Percentiles rank a stretch among this genome's conserved stretches.
Conservation (phyloP, 2,797 vertebrate species). For the Sebastes vulpes region DNA sequence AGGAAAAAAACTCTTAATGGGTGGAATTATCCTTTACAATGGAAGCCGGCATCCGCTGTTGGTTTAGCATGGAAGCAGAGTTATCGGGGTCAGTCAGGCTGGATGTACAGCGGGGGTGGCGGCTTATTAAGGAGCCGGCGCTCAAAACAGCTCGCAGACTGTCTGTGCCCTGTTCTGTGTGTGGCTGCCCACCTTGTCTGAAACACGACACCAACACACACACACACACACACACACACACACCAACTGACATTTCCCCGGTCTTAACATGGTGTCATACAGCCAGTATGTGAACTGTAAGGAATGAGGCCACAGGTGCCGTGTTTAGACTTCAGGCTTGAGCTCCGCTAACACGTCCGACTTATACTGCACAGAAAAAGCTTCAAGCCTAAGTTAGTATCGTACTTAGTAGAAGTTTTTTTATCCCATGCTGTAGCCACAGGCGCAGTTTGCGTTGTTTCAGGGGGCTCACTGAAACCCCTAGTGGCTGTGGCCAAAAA, state of each 20-base stretch:
- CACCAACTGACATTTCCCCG: conserved; percentile 21
- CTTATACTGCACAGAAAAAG: neutral
- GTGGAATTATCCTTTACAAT: conserved; percentile 36
- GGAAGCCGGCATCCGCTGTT: conserved; percentile 4
- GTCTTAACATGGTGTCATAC: conserved; percentile 71
- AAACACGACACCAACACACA: conserved; percentile 60
- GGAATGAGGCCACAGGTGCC: conserved; percentile 81
- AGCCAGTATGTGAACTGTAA: conserved; percentile 54
- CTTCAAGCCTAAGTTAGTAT: neutral
- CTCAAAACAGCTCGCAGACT: conserved; percentile 62
- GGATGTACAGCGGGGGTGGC: conserved; percentile 17
- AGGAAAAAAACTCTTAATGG: conserved; percentile 19
- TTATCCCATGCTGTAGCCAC: neutral
- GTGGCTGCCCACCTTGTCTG: conserved; percentile 70
- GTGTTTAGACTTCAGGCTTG: conserved; percentile 35
- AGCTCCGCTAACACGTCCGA: conserved; percentile 44
- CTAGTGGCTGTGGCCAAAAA: neutral
- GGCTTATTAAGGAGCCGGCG: conserved; percentile 55
- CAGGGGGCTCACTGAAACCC: no score
- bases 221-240: neutral
- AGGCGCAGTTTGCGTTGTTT: neutral
- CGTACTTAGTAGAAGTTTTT: neutral
- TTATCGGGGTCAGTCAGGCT: conserved; percentile 61
- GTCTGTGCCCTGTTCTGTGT: conserved; percentile 46
- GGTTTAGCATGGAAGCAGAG: conserved; percentile 24